Evolutionary conservation across 2,797 vertebrate genomes (phyloP).

Genomic region (Acipenser oxyrinchus): DNA sequence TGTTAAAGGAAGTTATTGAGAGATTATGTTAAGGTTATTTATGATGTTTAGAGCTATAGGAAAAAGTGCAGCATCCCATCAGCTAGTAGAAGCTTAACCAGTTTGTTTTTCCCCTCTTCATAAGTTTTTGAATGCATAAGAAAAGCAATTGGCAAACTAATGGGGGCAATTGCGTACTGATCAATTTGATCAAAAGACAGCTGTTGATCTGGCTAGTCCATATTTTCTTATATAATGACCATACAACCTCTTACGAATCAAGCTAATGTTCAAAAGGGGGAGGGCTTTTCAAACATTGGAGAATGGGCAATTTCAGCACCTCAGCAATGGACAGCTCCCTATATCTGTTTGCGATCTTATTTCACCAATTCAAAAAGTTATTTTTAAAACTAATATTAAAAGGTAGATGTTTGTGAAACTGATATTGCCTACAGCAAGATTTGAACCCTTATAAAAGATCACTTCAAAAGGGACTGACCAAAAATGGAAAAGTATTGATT

Average conservation of each 20-base stretch:
- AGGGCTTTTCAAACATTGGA: no score
- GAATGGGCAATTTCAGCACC: no score
- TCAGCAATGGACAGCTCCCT: no score
- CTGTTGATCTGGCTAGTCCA: constrained; percentile 19
- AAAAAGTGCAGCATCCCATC: constrained; percentile 59
- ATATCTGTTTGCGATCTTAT: no score
- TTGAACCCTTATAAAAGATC: no score
- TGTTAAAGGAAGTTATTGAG: constrained; percentile 68
- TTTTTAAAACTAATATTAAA: neutral
- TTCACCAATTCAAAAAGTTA: neutral
- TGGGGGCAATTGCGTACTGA: constrained; percentile 40
- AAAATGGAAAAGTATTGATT: no score
- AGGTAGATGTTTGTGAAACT: no score
- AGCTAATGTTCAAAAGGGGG: neutral
- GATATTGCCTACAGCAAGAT: neutral
- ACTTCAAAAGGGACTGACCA: no score
- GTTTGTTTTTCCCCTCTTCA: no score
- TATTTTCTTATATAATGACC: constrained; percentile 20
- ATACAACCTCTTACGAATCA: neutral
- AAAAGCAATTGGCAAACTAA: constrained; percentile 41
- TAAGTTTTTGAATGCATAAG: constrained; percentile 21
- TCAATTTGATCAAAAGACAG: constrained; percentile 12
- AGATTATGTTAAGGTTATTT: constrained; percentile 75
- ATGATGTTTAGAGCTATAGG: constrained; percentile 42
- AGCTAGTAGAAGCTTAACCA: neutral